These are phyloP conservation scores for Parelbella ahira DNA, from an alignment of 2,888 invertebrate species.

Conservation along the genomic window DNA sequence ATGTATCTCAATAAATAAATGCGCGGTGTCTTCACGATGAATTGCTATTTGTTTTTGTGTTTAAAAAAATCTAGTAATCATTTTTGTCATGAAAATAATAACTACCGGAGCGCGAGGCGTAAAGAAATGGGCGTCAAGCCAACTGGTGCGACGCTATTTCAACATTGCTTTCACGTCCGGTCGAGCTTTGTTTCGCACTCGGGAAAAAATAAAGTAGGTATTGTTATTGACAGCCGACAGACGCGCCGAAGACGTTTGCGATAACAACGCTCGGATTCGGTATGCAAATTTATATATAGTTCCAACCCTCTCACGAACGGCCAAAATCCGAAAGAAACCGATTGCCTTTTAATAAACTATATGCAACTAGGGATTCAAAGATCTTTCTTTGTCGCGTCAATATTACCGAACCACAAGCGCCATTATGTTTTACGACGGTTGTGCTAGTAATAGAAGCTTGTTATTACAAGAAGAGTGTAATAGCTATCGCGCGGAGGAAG, in stretches of 20 bases:
- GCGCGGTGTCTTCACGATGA: constrained; percentile 20
- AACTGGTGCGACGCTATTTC: constrained; percentile 61
- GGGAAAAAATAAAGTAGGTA: constrained; percentile 31
- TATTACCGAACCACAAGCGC: constrained; percentile 10
- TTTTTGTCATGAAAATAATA: constrained; percentile 40
- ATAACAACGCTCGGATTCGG: constrained; percentile 21
- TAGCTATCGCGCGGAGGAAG: constrained; percentile 47
- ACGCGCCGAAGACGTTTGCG: constrained; percentile 25
- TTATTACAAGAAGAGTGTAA: constrained; percentile 21
- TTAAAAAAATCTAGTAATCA: constrained; percentile 33
- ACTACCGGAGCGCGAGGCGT: constrained; percentile 49
- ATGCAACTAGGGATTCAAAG: too few relatives aligned
- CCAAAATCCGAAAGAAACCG: too few relatives aligned
- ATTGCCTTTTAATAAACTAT: too few relatives aligned
- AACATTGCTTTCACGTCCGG: constrained; percentile 46
- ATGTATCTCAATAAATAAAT: constrained; percentile 1
- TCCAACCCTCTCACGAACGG: constrained; percentile 4
- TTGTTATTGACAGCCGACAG: constrained; percentile 35
- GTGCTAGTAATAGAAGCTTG: constrained; percentile 12
- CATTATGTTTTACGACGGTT: constrained; percentile 5
- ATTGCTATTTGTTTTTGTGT: constrained; percentile 28
- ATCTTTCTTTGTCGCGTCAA: background rate
- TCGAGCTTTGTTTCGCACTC: constrained; percentile 43
- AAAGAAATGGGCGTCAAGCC: constrained; percentile 62
- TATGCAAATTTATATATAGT: constrained; percentile 23